Evolutionary conservation across 2,797 vertebrate species (phyloP).

Genomic region (Darevskia nairensis): DNA sequence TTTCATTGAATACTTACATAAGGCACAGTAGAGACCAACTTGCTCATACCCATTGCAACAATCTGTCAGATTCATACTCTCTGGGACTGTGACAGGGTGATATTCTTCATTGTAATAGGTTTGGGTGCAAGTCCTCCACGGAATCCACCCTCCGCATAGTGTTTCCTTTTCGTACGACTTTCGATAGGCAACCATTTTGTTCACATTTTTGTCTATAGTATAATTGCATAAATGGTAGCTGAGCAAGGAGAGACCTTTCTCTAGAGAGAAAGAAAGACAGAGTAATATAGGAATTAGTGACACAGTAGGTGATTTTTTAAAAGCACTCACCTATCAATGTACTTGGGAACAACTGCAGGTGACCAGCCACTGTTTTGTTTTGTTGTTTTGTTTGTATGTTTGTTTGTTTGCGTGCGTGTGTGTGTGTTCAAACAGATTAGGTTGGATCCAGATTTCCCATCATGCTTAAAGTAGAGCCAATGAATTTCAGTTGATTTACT

Average conservation of each 20-base stretch:
- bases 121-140: constrained; percentile 81
- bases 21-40: constrained; percentile 87
- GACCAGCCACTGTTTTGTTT: no score
- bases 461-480: no score
- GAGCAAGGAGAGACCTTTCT: constrained; percentile 79
- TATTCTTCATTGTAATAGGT: constrained; percentile 76
- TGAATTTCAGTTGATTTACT: no score
- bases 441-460: no score
- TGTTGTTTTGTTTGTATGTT: no score
- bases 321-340: not conserved
- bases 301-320: not conserved
- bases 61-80: constrained; percentile 74
- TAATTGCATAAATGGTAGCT: constrained; percentile 86
- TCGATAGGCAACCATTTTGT: constrained; percentile 75
- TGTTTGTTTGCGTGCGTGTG: no score
- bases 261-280: constrained; percentile 43
- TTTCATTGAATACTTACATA: constrained; percentile 80
- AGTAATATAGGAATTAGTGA: not conserved
- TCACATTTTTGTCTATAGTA: constrained; percentile 74
- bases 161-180: constrained; percentile 72
- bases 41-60: constrained; percentile 90
- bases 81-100: constrained; percentile 64
- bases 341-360: not conserved
- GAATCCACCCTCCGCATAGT: constrained; percentile 87
- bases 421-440: no score